These are phyloP conservation scores for Amphiprion clarkii DNA, from an alignment of 2,797 vertebrate species.

Conservation along the genomic window DNA sequence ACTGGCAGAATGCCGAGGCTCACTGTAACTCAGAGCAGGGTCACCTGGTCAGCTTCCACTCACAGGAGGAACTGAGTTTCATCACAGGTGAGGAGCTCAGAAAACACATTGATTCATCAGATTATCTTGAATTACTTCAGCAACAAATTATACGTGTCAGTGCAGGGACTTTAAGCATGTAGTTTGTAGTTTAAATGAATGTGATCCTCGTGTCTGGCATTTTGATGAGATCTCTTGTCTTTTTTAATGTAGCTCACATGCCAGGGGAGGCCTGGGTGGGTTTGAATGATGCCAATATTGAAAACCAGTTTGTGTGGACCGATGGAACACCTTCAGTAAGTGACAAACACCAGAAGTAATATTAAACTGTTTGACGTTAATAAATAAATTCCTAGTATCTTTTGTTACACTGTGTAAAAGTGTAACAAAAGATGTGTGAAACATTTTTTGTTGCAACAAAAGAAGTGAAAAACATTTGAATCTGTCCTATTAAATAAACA, in stretches of 20 bases:
- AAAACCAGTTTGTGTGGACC: constrained; percentile 72
- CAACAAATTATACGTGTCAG: not conserved
- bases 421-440: too few relatives aligned
- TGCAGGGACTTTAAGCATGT: not conserved
- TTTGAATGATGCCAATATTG: constrained; percentile 77
- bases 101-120: not conserved
- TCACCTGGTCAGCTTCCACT: constrained; percentile 83
- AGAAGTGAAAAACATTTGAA: too few relatives aligned
- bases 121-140: not conserved
- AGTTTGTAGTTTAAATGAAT: not conserved
- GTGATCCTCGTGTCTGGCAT: not conserved
- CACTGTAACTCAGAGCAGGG: constrained; percentile 72
- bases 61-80: constrained; percentile 80
- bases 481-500: not conserved
- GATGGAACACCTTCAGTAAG: constrained; percentile 80
- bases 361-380: not conserved
- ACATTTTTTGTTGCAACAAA: too few relatives aligned
- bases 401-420: not conserved
- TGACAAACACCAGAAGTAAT: not conserved
- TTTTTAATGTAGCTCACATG: constrained; percentile 82
- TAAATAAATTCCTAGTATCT: too few relatives aligned
- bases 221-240: not conserved
- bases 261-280: constrained; percentile 82
- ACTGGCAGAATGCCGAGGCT: constrained; percentile 80
- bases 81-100: constrained; percentile 71